Base-by-base conservation (phyloP, 2,797 vertebrate genomes). In the Lutjanus campechanus region DNA sequence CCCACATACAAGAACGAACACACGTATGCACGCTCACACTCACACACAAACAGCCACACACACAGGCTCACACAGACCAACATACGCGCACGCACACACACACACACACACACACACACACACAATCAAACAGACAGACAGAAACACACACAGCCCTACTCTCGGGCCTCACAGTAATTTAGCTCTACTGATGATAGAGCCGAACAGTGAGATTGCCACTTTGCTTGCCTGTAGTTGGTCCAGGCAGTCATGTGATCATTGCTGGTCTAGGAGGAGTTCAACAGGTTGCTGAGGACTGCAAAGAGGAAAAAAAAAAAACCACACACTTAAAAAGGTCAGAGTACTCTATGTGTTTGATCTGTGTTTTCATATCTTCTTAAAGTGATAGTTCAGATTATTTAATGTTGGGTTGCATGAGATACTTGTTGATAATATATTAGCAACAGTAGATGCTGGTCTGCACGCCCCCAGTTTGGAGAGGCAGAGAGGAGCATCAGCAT, bases 241-340 rank as follows among this genome's bases (percentile, higher is more conserved):
- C 83, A 67, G 82, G 81, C 79, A 54, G 90, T 88, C 90, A 83
- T 69, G 80, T 75, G 82, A 80, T 86, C 20, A 22, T 60, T 69
- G 79, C 68, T 68, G 73, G 83, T 92, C 86, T 94, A 93, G 51
- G 91, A 86, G 8, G 92, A 89, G 61, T 84, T 90, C 64, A 95
- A 88, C 82, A 96, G 91, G 86, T 71, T 94, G 86, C 84, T 93
- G 25, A 93, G 92, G 75, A 92, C 95, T 96, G 90, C 3, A 70
- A 55, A 80, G 6, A 78, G 58, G 61, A 1, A 61, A 60, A 40
- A 58, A 84, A 69, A 64, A 0, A n/a, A n/a, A n/a, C n/a, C n/a
- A n/a, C n/a, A 64, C 11, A 67, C 3, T 20, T 10, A 20, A 66
- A 49, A 86, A 25, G n/a, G 50, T 83, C 29, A 59, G 51, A 55